A percentile compares a stretch with the other conserved stretches of the same genome.
Conservation (phyloP, 1,140 invertebrate species). For the Psix sp. region DNA sequence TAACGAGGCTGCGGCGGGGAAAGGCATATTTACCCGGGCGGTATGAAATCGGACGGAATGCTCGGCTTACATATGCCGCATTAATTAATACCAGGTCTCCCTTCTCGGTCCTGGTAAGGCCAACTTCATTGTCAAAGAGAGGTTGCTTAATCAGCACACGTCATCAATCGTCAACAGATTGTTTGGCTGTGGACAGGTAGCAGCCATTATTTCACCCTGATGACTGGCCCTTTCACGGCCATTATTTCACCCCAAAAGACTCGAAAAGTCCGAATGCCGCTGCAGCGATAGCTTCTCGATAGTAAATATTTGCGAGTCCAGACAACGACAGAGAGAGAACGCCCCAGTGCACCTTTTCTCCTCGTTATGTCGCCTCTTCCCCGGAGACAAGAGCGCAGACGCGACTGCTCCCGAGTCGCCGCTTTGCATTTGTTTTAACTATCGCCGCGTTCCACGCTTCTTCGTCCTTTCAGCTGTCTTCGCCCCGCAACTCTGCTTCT, state of each 20-base stretch:
- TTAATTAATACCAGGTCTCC: constrained; percentile 22
- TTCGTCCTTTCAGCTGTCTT: constrained; percentile 71
- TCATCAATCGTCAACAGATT: constrained; percentile 34
- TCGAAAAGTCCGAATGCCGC: constrained; percentile 36
- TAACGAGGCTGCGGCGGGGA: constrained; percentile 37
- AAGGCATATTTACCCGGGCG: constrained; percentile 18
- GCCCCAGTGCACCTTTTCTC: constrained; percentile 39
- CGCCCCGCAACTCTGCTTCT: constrained; percentile 22
- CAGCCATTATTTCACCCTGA: constrained; percentile 63
- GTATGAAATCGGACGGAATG: constrained; percentile 11
- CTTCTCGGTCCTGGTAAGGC: constrained; percentile 48
- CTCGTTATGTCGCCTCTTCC: constrained; percentile 49
- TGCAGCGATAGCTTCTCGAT: constrained; percentile 51
- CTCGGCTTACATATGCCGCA: constrained; percentile 13
- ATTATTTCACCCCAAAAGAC: constrained; percentile 63
- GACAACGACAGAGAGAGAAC: constrained; percentile 17
- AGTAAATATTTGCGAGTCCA: constrained; percentile 67
- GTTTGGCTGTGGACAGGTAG: constrained; percentile 37
- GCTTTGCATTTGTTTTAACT: constrained; percentile 74
- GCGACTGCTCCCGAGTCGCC: constrained; percentile 35
- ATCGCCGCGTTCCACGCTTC: constrained; percentile 58
- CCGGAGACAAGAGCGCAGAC: constrained; percentile 36
- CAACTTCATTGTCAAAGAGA: background rate
- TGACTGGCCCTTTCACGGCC: constrained; percentile 39
- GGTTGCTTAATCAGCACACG: constrained; percentile 23